Conservation (phyloP, 2,888 invertebrate species). For the Schizaphis graminum region DNA sequence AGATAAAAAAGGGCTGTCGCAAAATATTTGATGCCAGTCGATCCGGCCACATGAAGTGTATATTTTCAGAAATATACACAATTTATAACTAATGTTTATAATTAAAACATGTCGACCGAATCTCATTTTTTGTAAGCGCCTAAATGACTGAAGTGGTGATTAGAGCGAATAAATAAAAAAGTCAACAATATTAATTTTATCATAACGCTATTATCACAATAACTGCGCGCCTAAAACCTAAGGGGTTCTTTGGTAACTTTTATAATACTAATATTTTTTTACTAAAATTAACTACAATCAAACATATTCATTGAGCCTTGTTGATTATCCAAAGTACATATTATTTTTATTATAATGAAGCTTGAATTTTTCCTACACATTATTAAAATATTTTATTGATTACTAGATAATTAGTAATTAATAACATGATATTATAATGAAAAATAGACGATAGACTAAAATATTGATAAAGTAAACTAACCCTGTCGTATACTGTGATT, state of each 20-base stretch:
- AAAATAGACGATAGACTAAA: constrained; percentile 11
- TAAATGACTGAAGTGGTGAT: constrained; percentile 51
- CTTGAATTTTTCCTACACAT: constrained; percentile 62
- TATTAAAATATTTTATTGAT: constrained; percentile 50
- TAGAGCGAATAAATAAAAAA: constrained; percentile 60
- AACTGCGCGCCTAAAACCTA: constrained; percentile 65
- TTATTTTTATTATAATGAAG: constrained; percentile 64
- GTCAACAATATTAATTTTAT: constrained; percentile 59
- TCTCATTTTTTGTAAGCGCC: constrained; percentile 51
- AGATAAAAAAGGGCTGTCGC: constrained; percentile 48
- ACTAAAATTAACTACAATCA: constrained; percentile 63
- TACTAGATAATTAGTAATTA: constrained; percentile 41
- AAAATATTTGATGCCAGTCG: constrained; percentile 44
- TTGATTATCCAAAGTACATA: constrained; percentile 66
- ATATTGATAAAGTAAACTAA: constrained; percentile 47
- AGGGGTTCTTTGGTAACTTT: constrained; percentile 63
- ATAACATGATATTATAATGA: constrained; percentile 29
- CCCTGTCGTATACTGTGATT: constrained; percentile 57
- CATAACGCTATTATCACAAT: constrained; percentile 65
- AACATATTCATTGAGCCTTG: constrained; percentile 65
- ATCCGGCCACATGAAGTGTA: neutral
- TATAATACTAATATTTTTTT: constrained; percentile 58
- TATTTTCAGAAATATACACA: neutral
- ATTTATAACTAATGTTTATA: constrained; percentile 4
- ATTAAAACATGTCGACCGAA: constrained; percentile 35